Evolutionary conservation across 1,140 invertebrate species (phyloP).

Genomic region (Cotesia chilonis): DNA sequence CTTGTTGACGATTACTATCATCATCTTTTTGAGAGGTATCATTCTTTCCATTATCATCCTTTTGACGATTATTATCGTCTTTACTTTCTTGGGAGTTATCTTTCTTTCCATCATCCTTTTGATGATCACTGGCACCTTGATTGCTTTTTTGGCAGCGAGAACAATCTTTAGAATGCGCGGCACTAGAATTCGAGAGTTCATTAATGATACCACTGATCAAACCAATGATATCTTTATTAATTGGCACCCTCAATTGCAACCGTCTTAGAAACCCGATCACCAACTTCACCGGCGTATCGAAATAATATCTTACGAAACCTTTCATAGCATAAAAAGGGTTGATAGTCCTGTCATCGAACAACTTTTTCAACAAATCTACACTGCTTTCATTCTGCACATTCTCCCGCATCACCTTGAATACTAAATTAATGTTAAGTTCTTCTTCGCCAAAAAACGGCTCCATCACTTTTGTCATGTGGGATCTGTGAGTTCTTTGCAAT

Average conservation of each 20-base stretch:
- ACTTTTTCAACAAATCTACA: conserved; percentile 16
- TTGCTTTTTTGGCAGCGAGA: too few relatives aligned
- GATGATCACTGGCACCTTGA: too few relatives aligned
- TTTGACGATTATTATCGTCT: too few relatives aligned
- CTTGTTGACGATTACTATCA: too few relatives aligned
- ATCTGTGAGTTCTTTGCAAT: conserved; percentile 9
- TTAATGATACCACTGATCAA: background rate
- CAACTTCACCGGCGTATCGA: conserved; percentile 34
- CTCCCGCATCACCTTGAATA: conserved; percentile 17
- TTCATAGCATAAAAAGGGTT: conserved; percentile 37
- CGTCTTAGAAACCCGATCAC: conserved; percentile 29
- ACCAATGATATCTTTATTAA: background rate
- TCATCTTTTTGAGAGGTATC: too few relatives aligned
- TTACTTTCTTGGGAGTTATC: too few relatives aligned
- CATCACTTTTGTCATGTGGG: conserved; percentile 24
- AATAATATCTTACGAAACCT: conserved; percentile 40
- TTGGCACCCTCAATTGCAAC: conserved; percentile 33
- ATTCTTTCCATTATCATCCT: too few relatives aligned
- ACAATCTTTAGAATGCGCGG: too few relatives aligned
- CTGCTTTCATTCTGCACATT: conserved; percentile 29
- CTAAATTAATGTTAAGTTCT: conserved; percentile 34
- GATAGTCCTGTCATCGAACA: conserved; percentile 27
- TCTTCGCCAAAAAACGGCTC: conserved; percentile 32
- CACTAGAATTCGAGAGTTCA: background rate
- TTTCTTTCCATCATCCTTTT: too few relatives aligned